Base-by-base conservation (phyloP, 2,888 invertebrate genomes). In the Drosophila cognata region DNA sequence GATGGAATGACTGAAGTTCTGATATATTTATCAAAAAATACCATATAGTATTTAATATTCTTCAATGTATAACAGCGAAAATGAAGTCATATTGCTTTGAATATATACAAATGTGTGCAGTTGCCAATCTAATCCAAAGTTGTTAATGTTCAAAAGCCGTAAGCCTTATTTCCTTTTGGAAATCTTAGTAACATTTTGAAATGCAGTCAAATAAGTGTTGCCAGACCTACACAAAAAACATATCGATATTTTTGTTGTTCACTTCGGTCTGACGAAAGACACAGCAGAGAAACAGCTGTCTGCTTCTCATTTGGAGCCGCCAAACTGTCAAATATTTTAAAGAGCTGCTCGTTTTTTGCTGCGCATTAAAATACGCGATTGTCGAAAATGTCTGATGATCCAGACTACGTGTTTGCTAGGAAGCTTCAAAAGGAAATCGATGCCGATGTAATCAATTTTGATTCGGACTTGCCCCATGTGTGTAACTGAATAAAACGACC, bases 371-470 rank as follows among this genome's bases (percentile, higher is more conserved):
- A 31, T 18, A 35, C 16, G 25, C 31, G 8, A 2, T 28, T 16
- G 13, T 16, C 25, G 21, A 55, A 36, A 50, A 92, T 92, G 92
- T 81, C 92, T 2, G 69, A 88, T 0, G 84, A 92, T 52, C 65
- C 79, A 2, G 92, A 92, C 57, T 92, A 84, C 62, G 60, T 88
- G 35, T 79, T 80, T 35, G 92, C 92, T 2, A 55, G 90, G 1
- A 79, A 85, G 60, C 71, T 92, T 69, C 92, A 91, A 58, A 61
- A 75, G n/a, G 77, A 85, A 21, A 71, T 89, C 36, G 77, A 92
- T 63, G 77, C 67, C 4, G 82, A 76, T 3, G 7, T 21, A 46
- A 21, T 46, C 46, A 46, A 25, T 43, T 13, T 43, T 13, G 10
- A 35, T 8, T 8, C 28, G 0, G 3, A 25, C 3, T 1, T 25